phyloP scores from a whole-genome alignment of 2,888 invertebrate genomes.

The Hartigia nigra region DNA sequence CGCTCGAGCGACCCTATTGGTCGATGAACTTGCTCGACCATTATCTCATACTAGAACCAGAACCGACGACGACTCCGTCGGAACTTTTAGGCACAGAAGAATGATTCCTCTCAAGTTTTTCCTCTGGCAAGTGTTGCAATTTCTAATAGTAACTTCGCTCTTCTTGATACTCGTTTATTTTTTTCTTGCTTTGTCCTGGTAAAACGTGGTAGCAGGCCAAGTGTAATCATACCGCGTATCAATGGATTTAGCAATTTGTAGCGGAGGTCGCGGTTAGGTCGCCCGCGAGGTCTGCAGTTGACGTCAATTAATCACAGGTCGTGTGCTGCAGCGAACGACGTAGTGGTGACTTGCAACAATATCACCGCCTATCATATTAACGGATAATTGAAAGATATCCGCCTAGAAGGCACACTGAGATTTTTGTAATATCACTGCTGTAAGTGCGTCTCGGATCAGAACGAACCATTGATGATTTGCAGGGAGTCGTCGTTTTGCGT shows the following conservation, averaged over 20 bases:
- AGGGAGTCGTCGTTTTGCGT: constrained; percentile 22
- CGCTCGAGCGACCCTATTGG: constrained; percentile 19
- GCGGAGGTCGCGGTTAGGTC: constrained; percentile 16
- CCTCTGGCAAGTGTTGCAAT: background rate
- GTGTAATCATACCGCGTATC: constrained; percentile 27
- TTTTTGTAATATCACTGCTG: constrained; percentile 57
- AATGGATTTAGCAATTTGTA: constrained; percentile 37
- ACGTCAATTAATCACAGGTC: constrained; percentile 63
- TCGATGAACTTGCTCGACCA: background rate
- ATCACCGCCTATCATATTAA: constrained; percentile 61
- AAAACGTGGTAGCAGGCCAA: background rate
- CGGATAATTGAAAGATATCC: constrained; percentile 66
- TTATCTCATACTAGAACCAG: background rate
- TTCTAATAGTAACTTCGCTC: background rate
- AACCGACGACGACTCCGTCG: background rate
- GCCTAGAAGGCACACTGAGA: constrained; percentile 59
- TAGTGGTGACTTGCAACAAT: constrained; percentile 62
- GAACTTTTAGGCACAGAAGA: background rate
- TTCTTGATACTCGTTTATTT: background rate
- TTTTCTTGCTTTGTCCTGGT: background rate
- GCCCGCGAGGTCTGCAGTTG: constrained; percentile 57
- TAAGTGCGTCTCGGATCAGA: constrained; percentile 27
- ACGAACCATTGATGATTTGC: constrained; percentile 62
- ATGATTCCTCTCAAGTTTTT: background rate
- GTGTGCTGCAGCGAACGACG: constrained; percentile 62